A percentile compares a stretch with the other conserved stretches of the same genome.
These are phyloP conservation scores for Halocynthia roretzi DNA, from an alignment of 23 tunicate genomes.

Conservation along the genomic window DNA sequence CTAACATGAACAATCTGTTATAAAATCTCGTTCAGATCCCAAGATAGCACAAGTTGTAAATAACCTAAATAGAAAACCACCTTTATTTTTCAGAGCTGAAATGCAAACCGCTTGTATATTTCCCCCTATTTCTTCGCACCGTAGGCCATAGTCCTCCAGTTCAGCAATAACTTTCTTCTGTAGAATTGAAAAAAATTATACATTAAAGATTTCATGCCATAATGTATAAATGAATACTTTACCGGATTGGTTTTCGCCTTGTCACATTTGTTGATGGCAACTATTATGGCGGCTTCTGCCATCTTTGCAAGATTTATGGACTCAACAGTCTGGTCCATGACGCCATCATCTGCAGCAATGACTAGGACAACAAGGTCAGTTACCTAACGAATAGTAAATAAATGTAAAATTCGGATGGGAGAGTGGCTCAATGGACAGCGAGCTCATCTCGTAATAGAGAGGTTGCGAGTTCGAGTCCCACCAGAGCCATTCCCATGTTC, in stretches of 20 bases:
- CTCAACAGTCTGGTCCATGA: constrained; percentile 94
- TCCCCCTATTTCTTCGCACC: constrained; percentile 65
- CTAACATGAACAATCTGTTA: too few species aligned
- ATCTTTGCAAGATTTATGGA: constrained; percentile 51
- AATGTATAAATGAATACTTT: not conserved
- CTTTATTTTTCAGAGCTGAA: constrained; percentile 53
- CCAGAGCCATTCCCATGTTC: too few species aligned
- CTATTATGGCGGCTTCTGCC: constrained; percentile 51
- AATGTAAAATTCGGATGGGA: not conserved
- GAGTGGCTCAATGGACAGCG: not conserved
- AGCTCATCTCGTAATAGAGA: too few species aligned
- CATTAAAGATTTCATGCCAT: not conserved
- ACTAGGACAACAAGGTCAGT: constrained; percentile 86
- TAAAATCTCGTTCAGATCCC: too few species aligned
- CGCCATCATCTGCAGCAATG: constrained; percentile 97
- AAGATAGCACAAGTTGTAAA: not conserved
- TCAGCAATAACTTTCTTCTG: constrained; percentile 47
- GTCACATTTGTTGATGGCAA: constrained; percentile 93
- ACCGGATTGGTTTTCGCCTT: constrained; percentile 53
- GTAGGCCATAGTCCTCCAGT: constrained; percentile 34
- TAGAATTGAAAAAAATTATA: not conserved
- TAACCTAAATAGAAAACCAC: not conserved
- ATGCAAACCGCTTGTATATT: constrained; percentile 54
- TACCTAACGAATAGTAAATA: constrained; percentile 22
- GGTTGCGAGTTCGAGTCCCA: too few species aligned